Conservation (phyloP, 2,888 invertebrate genomes). For the Aphidius colemani region DNA sequence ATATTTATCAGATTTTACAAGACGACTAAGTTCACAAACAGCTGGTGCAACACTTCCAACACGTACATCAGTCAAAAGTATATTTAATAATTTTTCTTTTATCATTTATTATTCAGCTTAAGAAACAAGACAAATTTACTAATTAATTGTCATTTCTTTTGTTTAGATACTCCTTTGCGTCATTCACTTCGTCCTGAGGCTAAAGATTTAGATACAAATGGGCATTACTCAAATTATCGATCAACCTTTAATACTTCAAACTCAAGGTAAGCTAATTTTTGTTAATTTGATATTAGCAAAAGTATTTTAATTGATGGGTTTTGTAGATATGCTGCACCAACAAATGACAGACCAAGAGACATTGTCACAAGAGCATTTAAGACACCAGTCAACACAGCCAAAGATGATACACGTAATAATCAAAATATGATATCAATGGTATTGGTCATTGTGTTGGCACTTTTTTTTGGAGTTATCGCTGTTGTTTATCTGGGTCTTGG, state of each 20-base stretch:
- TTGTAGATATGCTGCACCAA: constrained; percentile 41
- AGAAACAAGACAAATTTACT: constrained; percentile 9
- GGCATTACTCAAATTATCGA: constrained; percentile 52
- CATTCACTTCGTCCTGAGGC: constrained; percentile 42
- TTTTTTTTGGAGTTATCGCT: constrained; percentile 58
- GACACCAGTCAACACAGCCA: constrained; percentile 33
- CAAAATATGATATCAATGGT: constrained; percentile 59
- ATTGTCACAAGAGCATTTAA: constrained; percentile 47
- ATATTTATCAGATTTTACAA: constrained; percentile 73
- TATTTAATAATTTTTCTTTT: constrained; percentile 30
- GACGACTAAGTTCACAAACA: constrained; percentile 61
- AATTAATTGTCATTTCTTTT: constrained; percentile 2
- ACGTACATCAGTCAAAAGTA: constrained; percentile 47
- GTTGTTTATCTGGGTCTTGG: constrained; percentile 59
- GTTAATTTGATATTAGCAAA: constrained; percentile 6
- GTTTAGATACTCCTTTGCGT: constrained; percentile 42
- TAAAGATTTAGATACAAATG: constrained; percentile 55
- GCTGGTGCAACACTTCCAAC: constrained; percentile 42
- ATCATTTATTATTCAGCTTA: constrained; percentile 2
- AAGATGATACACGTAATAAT: constrained; percentile 53
- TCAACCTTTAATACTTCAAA: constrained; percentile 45
- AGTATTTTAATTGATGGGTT: not conserved
- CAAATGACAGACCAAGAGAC: constrained; percentile 49
- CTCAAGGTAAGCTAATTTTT: constrained; percentile 43
- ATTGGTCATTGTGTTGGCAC: constrained; percentile 53